phyloP scores from a whole-genome alignment of 2,113 vertebrate species.

The Euleptes europaea region DNA sequence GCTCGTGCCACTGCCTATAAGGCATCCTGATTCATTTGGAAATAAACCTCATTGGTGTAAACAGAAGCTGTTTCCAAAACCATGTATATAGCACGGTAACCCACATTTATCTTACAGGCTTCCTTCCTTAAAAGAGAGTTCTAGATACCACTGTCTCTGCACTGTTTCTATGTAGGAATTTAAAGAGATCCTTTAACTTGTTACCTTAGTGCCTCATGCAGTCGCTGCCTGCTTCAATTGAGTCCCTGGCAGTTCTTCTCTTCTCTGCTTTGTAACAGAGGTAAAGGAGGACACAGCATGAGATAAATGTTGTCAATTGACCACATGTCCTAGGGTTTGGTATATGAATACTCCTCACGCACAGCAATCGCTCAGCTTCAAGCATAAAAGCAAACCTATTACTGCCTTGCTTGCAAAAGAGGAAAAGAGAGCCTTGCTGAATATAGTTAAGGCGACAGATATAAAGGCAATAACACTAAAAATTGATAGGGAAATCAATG shows the following conservation, averaged over 20 bases:
- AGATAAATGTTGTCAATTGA: slow-evolving; percentile 13
- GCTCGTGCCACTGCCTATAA: too few species aligned
- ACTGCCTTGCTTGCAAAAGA: neutral
- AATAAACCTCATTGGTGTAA: neutral
- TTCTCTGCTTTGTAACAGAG: slow-evolving; percentile 27
- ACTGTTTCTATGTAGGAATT: neutral
- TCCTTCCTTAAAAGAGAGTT: neutral
- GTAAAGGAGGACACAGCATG: neutral
- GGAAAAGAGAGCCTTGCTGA: accelerated
- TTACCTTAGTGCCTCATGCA: neutral
- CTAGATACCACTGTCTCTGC: neutral
- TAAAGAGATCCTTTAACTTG: neutral
- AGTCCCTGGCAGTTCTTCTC: slow-evolving; percentile 14
- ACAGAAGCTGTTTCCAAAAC: neutral
- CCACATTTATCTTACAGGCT: neutral
- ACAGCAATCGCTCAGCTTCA: neutral
- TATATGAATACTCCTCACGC: neutral
- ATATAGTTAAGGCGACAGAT: neutral
- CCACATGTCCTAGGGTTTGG: neutral
- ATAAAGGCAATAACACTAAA: neutral
- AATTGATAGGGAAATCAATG: neutral
- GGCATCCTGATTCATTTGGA: neutral
- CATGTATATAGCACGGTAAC: neutral
- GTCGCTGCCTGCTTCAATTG: neutral
- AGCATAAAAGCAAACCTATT: slow-evolving; percentile 8